Base-by-base conservation (phyloP, 2,888 invertebrate genomes). In the Lacanobia wlatinum region DNA sequence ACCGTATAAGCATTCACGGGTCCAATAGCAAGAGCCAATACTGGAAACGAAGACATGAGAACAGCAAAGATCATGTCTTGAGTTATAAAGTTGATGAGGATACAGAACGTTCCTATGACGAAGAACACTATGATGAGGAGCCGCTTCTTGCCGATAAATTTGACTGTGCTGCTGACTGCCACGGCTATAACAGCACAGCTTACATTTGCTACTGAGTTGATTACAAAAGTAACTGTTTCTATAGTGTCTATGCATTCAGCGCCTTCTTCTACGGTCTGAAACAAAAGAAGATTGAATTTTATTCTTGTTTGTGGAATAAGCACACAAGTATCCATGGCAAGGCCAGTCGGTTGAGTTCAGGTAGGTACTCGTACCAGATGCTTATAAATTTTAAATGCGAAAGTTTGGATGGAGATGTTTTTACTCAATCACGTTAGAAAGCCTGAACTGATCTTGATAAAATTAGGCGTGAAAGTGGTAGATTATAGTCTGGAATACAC, bases 1-100 rank as follows among this genome's bases (percentile, higher is more conserved):
- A 95, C 94, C 58, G 94, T 90, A 80, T 90, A 96, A 0, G 96
- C 95, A 76, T 95, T 96, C 1, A 96, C 88, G 0, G 96, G 95
- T 3, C 96, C 96, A 58, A 96, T 92, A 0, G 89, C 89, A 2
- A 95, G 76, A 0, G 91, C 96, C 76, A 91, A 86, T 0, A 96
- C 70, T 6, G 94, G 93, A 12, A 95, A 71, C 0, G 94, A 88
- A 0, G 95, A 94, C 40, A 96, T 76, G 1, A 95, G 86, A 10
- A 93, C 89, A 1, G 96, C 94, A 63, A 95, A 95, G 38, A 94
- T n/a, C 78, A 94, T 87, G 59, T 92, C 88, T 66, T 94, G 84
- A 0, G 92, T 94, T 16, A 94, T 92, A 69, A 95, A 92, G 83
- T 96, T 95, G 67, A 95, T 92, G 10, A 92, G 80, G 14, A 95